phyloP scores from a whole-genome alignment of 2,797 vertebrate species.

The Sebastes hubbsi region DNA sequence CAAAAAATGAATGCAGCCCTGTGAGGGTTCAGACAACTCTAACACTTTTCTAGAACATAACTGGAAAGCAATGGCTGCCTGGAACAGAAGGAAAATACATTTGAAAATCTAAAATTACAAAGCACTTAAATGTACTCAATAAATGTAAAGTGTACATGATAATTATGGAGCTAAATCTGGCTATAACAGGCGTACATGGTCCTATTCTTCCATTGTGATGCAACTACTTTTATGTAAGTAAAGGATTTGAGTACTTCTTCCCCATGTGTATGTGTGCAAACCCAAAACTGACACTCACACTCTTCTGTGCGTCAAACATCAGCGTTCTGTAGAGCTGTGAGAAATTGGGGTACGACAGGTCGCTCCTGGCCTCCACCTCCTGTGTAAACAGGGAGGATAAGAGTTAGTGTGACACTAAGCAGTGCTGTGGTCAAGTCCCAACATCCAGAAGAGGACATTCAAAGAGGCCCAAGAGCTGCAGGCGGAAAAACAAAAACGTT shows the following conservation, averaged over 20 bases:
- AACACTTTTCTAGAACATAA: not conserved
- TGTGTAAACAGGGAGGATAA: constrained; percentile 41
- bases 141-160: not conserved
- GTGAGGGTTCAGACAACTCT: not conserved
- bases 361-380: constrained; percentile 88
- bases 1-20: not conserved
- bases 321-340: constrained; percentile 89
- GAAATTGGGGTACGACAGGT: constrained; percentile 86
- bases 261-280: not conserved
- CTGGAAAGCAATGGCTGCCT: not conserved
- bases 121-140: not conserved
- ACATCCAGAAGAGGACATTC: not conserved
- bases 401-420: not conserved
- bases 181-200: not conserved
- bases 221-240: not conserved
- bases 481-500: too few relatives aligned
- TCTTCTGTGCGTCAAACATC: constrained; percentile 90
- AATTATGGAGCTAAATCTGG: not conserved
- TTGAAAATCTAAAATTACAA: not conserved
- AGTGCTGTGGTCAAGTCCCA: not conserved
- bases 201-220: not conserved
- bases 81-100: not conserved
- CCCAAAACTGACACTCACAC: constrained; percentile 73
- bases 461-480: not conserved
- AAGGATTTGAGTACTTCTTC: constrained; percentile 14